These are phyloP conservation scores for Musca vetustissima DNA, from an alignment of 1,140 invertebrate species.

Conservation along the genomic window DNA sequence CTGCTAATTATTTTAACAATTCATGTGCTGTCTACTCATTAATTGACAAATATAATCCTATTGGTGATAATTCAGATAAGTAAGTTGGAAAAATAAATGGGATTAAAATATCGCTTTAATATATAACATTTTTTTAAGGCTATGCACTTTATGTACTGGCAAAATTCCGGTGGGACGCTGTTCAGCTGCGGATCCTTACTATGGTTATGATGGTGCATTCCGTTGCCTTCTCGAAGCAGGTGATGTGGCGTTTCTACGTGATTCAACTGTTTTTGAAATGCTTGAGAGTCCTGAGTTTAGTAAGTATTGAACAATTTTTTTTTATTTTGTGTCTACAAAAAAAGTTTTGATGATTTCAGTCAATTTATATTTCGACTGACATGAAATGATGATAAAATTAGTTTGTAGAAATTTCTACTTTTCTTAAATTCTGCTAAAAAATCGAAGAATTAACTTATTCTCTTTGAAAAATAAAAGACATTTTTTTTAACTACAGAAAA, in stretches of 20 bases:
- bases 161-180: constrained; percentile 76
- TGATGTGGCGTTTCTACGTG: constrained; percentile 90
- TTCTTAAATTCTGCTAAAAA: too few species aligned
- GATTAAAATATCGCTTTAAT: neutral
- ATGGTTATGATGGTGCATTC: constrained; percentile 88
- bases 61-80: constrained; percentile 77
- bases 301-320: constrained; percentile 56
- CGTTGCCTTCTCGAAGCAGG: constrained; percentile 82
- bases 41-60: constrained; percentile 90
- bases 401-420: too few species aligned
- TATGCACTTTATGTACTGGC: constrained; percentile 85
- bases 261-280: constrained; percentile 80
- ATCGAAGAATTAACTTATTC: too few species aligned
- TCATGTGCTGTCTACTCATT: constrained; percentile 94
- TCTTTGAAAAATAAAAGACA: too few species aligned
- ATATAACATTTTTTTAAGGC: constrained; percentile 41
- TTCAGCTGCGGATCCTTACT: constrained; percentile 84
- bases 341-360: too few species aligned
- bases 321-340: too few species aligned
- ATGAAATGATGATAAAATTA: too few species aligned
- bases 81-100: constrained; percentile 40
- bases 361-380: too few species aligned
- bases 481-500: too few species aligned
- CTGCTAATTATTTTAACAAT: constrained; percentile 83
- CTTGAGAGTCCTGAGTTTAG: constrained; percentile 62